Conservation (phyloP, 2,888 invertebrate species). For the Diplolepis rosae region DNA sequence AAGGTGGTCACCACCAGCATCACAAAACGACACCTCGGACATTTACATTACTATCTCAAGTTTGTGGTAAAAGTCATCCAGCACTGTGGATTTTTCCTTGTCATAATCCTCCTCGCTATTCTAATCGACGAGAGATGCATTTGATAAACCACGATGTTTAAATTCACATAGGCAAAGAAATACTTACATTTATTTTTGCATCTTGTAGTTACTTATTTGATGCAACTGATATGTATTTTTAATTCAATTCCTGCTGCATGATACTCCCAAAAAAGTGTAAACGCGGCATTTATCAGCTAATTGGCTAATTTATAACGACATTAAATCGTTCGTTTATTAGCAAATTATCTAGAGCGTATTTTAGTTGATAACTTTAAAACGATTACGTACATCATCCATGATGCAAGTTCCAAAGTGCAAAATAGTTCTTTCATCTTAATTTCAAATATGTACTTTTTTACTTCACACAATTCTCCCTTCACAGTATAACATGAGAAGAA, state of each 20-base stretch:
- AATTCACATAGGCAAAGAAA: conserved; percentile 3
- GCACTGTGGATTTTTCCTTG: conserved; percentile 84
- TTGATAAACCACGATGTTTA: conserved; percentile 69
- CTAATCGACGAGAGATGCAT: conserved; percentile 68
- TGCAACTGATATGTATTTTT: background rate
- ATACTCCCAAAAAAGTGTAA: too few relatives aligned
- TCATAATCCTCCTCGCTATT: conserved; percentile 68
- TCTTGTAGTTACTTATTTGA: background rate
- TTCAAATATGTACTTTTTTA: background rate
- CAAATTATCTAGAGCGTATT: background rate
- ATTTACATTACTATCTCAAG: conserved; percentile 82
- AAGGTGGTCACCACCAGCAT: conserved; percentile 80
- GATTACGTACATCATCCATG: background rate
- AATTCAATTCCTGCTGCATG: too few relatives aligned
- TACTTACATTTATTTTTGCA: background rate
- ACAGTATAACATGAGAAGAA: background rate
- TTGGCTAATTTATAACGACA: background rate
- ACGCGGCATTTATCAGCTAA: too few relatives aligned
- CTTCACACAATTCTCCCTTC: background rate
- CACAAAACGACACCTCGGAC: conserved; percentile 76
- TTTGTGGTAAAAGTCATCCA: conserved; percentile 85
- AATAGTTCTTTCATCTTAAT: background rate
- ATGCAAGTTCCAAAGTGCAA: background rate
- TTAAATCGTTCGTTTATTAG: background rate
- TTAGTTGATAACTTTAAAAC: background rate